Evolutionary conservation across 2,113 vertebrate genomes (phyloP).

Genomic region (Campylomormyrus numenius): DNA sequence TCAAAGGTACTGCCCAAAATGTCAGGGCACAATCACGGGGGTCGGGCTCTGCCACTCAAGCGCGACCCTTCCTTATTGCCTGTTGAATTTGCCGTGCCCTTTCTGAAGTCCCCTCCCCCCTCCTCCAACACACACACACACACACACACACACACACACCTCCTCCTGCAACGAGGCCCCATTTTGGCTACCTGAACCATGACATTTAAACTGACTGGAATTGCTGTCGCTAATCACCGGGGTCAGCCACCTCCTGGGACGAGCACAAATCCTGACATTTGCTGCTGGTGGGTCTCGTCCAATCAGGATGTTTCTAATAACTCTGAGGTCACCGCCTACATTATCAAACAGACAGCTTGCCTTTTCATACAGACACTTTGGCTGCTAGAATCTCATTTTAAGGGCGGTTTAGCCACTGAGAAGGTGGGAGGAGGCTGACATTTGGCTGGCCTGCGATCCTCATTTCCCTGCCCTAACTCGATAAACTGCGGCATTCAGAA

Average conservation of each 20-base stretch:
- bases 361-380: slow-evolving; percentile 37
- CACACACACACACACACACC: neutral
- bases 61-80: slow-evolving; percentile 35
- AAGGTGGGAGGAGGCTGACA: neutral
- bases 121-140: neutral
- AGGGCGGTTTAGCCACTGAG: slow-evolving; percentile 28
- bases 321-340: slow-evolving; percentile 38
- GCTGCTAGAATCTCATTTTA: slow-evolving; percentile 34
- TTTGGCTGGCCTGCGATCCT: neutral
- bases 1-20: slow-evolving; percentile 18
- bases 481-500: neutral
- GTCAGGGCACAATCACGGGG: slow-evolving; percentile 28
- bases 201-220: slow-evolving; percentile 41
- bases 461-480: neutral
- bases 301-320: slow-evolving; percentile 46
- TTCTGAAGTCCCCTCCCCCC: slow-evolving; percentile 20
- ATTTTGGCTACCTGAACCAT: slow-evolving; percentile 24
- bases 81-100: slow-evolving; percentile 33
- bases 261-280: slow-evolving; percentile 43
- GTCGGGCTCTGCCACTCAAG: slow-evolving; percentile 20
- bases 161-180: slow-evolving; percentile 15
- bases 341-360: slow-evolving; percentile 43
- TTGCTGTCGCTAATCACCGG: slow-evolving; percentile 43
- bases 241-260: slow-evolving; percentile 38
- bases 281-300: slow-evolving; percentile 37